Percentiles rank a stretch among this genome's conserved stretches.
Evolutionary conservation across 1,140 invertebrate genomes (phyloP).

Genomic region (Acyrthosiphon pisum): DNA sequence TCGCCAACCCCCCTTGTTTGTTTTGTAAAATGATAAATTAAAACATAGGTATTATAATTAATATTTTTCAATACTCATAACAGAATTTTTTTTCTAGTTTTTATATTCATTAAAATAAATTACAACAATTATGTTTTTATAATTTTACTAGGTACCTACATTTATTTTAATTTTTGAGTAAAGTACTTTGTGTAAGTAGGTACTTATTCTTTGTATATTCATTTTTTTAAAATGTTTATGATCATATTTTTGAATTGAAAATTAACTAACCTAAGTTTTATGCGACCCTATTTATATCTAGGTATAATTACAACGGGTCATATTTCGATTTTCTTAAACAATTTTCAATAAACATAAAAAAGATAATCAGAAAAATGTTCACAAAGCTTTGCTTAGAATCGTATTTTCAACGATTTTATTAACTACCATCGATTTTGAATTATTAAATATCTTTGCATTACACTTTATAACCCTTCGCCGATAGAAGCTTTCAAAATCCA

Average conservation of each 20-base stretch:
- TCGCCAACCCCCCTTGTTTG: too few relatives aligned
- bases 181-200: not conserved
- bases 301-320: too few relatives aligned
- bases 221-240: not conserved
- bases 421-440: too few relatives aligned
- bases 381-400: too few relatives aligned
- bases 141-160: not conserved
- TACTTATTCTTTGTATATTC: not conserved
- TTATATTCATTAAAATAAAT: not conserved
- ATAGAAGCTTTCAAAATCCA: not conserved
- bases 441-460: too few relatives aligned
- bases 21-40: not conserved
- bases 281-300: not conserved
- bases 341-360: too few relatives aligned
- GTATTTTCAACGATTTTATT: too few relatives aligned
- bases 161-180: not conserved
- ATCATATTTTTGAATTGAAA: not conserved
- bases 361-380: too few relatives aligned
- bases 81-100: too few relatives aligned
- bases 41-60: not conserved
- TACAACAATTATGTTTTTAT: not conserved
- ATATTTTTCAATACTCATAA: not conserved
- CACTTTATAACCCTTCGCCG: too few relatives aligned
- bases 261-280: not conserved
- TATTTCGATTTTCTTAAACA: too few relatives aligned